Base-by-base conservation (phyloP, 2,797 vertebrate species). In the Hypotaenidia philippensis region DNA sequence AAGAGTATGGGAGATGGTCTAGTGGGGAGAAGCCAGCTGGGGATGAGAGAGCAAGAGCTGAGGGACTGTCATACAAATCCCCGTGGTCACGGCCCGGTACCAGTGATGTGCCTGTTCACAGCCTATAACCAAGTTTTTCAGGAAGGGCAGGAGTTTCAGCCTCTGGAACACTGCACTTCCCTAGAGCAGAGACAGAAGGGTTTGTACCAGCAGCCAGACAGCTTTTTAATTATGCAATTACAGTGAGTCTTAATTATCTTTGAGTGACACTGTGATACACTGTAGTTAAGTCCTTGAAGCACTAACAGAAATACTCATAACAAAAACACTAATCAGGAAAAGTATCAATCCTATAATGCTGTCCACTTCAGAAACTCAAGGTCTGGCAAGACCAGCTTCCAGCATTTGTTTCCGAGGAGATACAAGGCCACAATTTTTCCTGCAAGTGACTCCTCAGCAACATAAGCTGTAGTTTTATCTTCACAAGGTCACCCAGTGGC, bases 151-250 rank as follows among this genome's bases (percentile, higher is more conserved):
- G 26, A 41, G 6, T 57, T 72, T 29, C 1, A 1, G 13, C 65
- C 32, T 44, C 26, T 52, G 32, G 57, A 84, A 84, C 90, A 56
- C 21, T 0, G 0, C 83, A 31, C 70, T 85, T 26, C 75, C 6
- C 1, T 3, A 66, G 31, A 87, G n/a, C 36, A 49, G 44, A 45
- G 32, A 50, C 65, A 61, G 53, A 89, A 68, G 12, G 31, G 11
- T 65, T 70, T 10, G 0, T 70, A 90, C 59, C 77, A 91, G 57
- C 63, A 84, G 79, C 57, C 52, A 91, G 89, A 93, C 80, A 84
- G 86, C 12, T 88, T 93, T 96, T 97, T 97, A 96, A 96, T 94
- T 96, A 95, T 81, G 38, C 66, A 72, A 90, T 97, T 96, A 96
- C 68, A 80, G 56, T 57, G 40, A 59, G 29, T 34, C 89, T 95